Base-by-base conservation (phyloP, 2,888 invertebrate species). In the Brenthis hecate region DNA sequence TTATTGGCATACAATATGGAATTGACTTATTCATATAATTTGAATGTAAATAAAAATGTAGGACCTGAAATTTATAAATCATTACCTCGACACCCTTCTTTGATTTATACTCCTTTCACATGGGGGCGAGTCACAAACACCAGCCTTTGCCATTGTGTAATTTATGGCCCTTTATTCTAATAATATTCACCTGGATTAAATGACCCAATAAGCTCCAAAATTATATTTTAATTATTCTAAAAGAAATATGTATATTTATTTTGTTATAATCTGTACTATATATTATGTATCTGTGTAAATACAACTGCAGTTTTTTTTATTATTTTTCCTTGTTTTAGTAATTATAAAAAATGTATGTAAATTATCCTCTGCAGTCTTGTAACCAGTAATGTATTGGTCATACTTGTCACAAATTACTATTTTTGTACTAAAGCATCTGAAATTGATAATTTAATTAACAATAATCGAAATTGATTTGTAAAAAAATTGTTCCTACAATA, bases 101-200 rank as follows among this genome's bases (percentile, higher is more conserved):
- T 85, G 86, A 87, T 88, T 87, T 87, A 87, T 88, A 81, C 78
- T 76, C 77, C 69, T 73, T 73, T 71, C 76, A 77, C 76, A 54
- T 53, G 80, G 79, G 81, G 81, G 80, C 76, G 78, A 80, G 87
- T 85, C 85, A 81, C 76, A 76, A 74, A 78, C 85, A 86, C 80
- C 80, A 83, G 76, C 72, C 77, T 74, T 72, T 78, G 73, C 77
- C 79, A 73, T 76, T 75, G 66, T 58, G 78, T 83, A 84, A 83
- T 85, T 85, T 84, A 83, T 80, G 72, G 74, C 74, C 74, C 76
- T 78, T 80, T 81, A 76, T 69, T 62, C 53, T 51, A 69, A 72
- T 73, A 71, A 54, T 66, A 70, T 73, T 69, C 23, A 67, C 70
- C 53, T 57, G 66, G 28, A 57, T 53, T 65, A 56, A 51, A 56